Evolutionary conservation across 2,797 vertebrate species (phyloP).

Genomic region (Acanthopagrus latus): DNA sequence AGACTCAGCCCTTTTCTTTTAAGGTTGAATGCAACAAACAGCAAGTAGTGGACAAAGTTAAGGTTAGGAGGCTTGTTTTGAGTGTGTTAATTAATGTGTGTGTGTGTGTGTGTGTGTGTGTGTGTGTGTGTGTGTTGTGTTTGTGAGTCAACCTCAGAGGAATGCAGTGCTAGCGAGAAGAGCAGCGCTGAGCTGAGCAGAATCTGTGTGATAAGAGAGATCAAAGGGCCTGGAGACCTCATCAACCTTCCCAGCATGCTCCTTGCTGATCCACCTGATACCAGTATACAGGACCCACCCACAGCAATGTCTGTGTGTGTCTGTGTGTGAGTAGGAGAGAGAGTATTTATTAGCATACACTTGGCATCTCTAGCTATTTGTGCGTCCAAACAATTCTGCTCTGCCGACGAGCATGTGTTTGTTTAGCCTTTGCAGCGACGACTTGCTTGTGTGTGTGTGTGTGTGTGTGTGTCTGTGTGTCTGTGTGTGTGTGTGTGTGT

Average conservation of each 20-base stretch:
- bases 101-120: conserved; percentile 26
- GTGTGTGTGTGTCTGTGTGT: conserved; percentile 9
- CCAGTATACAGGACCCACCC: conserved; percentile 19
- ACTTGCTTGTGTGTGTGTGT: conserved; percentile 23
- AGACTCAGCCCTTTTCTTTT: neutral
- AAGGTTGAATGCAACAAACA: neutral
- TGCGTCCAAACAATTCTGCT: conserved; percentile 21
- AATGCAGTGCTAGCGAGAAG: conserved; percentile 54
- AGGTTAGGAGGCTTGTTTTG: conserved; percentile 12
- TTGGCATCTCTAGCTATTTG: conserved; percentile 35
- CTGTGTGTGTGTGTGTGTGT: conserved; percentile 10
- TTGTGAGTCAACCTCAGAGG: conserved; percentile 43
- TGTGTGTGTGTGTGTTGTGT: conserved; percentile 26
- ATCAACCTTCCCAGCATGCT: conserved; percentile 65
- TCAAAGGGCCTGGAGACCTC: conserved; percentile 68
- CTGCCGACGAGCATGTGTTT: conserved; percentile 25
- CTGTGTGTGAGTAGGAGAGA: conserved; percentile 2
- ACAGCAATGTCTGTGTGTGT: neutral
- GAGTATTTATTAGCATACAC: conserved; percentile 46
- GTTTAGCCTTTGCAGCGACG: conserved; percentile 19
- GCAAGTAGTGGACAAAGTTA: conserved; percentile 15
- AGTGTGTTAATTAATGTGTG: conserved; percentile 9
- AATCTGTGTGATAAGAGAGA: conserved; percentile 69
- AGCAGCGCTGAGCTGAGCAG: conserved; percentile 58
- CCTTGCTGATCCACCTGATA: conserved; percentile 65